phyloP scores from a whole-genome alignment of 2,113 vertebrate species.

The Saguinus imperator region DNA sequence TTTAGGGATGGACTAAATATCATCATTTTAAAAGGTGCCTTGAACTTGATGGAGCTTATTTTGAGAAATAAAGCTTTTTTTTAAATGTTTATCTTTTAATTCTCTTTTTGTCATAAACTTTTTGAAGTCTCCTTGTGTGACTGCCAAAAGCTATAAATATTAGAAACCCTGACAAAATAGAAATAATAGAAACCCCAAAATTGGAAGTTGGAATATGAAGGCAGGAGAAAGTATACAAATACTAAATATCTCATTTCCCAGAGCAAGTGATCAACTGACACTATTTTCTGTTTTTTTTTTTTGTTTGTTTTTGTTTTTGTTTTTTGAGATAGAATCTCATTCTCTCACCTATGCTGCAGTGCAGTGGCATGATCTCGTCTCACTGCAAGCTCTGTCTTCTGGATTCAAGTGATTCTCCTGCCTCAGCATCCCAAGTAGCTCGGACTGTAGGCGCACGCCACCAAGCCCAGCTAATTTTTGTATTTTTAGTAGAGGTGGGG shows the following conservation, averaged over 20 bases:
- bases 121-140: neutral
- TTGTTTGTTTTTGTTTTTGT: no score
- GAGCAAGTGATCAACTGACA: neutral
- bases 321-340: no score
- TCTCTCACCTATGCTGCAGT: no score
- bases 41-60: neutral
- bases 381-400: no score
- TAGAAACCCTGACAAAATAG: neutral
- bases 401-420: no score
- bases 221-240: neutral
- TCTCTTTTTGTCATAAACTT: neutral
- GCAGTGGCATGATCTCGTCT: no score
- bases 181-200: conserved; percentile 12
- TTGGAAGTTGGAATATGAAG: neutral
- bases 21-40: neutral
- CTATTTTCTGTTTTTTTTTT: neutral
- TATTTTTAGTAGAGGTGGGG: no score
- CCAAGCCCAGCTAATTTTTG: no score
- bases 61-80: neutral
- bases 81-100: neutral
- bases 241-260: conserved; percentile 20
- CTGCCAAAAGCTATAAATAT: conserved; percentile 10
- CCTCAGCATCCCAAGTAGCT: no score
- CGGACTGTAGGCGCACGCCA: no score
- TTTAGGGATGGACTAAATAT: neutral